Percentiles rank a stretch among this genome's conserved stretches.
Evolutionary conservation across 92 coral and sea anemone genomes (phyloP).

Genomic region (Paramuricea clavata): DNA sequence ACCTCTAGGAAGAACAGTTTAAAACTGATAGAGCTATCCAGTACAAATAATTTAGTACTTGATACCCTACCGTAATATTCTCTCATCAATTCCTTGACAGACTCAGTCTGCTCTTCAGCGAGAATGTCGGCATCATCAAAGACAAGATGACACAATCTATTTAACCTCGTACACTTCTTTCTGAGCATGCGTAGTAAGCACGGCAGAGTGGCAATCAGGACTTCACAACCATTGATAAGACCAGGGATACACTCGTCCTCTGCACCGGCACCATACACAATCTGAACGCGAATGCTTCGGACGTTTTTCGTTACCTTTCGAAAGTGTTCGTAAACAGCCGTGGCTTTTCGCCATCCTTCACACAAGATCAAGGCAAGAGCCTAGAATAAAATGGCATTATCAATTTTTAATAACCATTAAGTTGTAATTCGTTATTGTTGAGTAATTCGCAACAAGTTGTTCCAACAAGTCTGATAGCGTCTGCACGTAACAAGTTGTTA

Average conservation of each 20-base stretch:
- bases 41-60: too few species aligned
- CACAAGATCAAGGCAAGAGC: constrained; percentile 81
- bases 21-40: too few species aligned
- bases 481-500: too few species aligned
- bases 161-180: constrained; percentile 74
- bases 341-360: constrained; percentile 76
- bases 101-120: constrained; percentile 85
- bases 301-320: constrained; percentile 55
- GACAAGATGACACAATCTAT: constrained; percentile 85
- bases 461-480: too few species aligned
- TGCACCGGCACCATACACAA: constrained; percentile 85
- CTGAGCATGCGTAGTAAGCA: constrained; percentile 88
- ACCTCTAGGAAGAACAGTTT: too few species aligned
- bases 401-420: neutral
- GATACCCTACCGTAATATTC: constrained; percentile 58
- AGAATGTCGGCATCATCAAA: constrained; percentile 87
- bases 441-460: too few species aligned
- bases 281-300: constrained; percentile 74
- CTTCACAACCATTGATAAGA: constrained; percentile 91
- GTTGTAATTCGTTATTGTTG: too few species aligned
- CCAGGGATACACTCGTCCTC: constrained; percentile 80
- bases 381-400: constrained; percentile 55
- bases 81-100: constrained; percentile 88
- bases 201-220: constrained; percentile 88
- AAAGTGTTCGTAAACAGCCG: constrained; percentile 68